A percentile compares a stretch with the other conserved stretches of the same genome.
phyloP scores from a whole-genome alignment of 1,140 invertebrate species.

The Augochlora pura region DNA sequence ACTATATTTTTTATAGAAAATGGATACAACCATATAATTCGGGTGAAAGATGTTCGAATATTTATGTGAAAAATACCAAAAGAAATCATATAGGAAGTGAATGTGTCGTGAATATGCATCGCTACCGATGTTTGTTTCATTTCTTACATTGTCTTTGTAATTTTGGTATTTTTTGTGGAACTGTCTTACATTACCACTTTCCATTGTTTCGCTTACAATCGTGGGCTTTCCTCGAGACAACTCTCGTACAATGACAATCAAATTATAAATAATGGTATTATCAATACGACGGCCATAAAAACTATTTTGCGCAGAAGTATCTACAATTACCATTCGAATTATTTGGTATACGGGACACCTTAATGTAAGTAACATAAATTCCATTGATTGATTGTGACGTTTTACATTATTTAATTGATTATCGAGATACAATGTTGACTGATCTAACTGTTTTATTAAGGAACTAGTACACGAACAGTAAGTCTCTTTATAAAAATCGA shows the following conservation, averaged over 20 bases:
- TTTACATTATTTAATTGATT: conserved; percentile 61
- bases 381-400: conserved; percentile 49
- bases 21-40: not conserved
- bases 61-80: conserved; percentile 1
- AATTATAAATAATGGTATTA: conserved; percentile 13
- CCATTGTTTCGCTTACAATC: conserved; percentile 11
- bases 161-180: not conserved
- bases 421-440: conserved; percentile 56
- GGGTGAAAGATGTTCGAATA: not conserved
- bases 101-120: conserved; percentile 16
- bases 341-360: conserved; percentile 38
- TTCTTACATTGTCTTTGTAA: conserved; percentile 16
- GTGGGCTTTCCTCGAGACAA: not conserved
- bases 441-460: conserved; percentile 52
- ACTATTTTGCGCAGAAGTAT: conserved; percentile 41
- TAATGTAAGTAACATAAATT: conserved; percentile 60
- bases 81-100: not conserved
- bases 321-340: conserved; percentile 30
- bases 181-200: not conserved
- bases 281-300: conserved; percentile 21
- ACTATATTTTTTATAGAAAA: not conserved
- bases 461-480: conserved; percentile 50
- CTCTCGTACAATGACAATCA: not conserved
- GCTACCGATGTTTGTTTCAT: not conserved
- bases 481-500: conserved; percentile 44